Evolutionary conservation across 2,113 vertebrate species (phyloP).

Genomic region (Myotis brandtii): DNA sequence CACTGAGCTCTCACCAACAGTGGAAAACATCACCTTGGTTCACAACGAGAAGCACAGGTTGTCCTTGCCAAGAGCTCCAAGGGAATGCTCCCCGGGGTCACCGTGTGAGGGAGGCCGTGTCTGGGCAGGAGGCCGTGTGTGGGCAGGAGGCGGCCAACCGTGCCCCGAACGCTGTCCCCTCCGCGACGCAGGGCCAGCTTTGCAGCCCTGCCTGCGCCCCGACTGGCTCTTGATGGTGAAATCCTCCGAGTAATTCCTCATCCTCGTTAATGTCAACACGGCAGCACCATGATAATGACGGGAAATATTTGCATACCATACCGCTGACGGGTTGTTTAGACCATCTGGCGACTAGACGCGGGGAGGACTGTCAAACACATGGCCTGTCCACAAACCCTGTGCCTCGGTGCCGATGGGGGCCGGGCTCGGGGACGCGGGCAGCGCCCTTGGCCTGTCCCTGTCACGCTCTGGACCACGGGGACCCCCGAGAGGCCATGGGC

Average conservation of each 20-base stretch:
- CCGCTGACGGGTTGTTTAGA: slow-evolving; percentile 79
- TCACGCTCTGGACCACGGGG: rapidly evolving
- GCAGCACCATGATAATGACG: slow-evolving; percentile 75
- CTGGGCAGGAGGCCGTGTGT: neutral
- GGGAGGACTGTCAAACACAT: slow-evolving; percentile 61
- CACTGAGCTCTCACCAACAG: neutral
- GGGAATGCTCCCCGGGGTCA: rapidly evolving
- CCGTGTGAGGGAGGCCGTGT: neutral
- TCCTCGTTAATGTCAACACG: slow-evolving; percentile 75
- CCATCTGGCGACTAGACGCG: slow-evolving; percentile 84
- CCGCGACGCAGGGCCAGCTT: neutral
- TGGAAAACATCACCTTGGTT: neutral
- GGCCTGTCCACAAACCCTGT: neutral
- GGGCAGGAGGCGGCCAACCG: neutral
- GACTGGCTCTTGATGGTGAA: slow-evolving; percentile 69
- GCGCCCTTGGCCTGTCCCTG: neutral
- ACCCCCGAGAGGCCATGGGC: neutral
- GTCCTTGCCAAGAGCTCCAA: neutral
- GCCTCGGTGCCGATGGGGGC: neutral
- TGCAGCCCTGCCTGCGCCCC: slow-evolving; percentile 66
- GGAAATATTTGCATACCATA: slow-evolving; percentile 84
- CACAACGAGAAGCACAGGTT: neutral
- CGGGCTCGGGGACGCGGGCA: neutral
- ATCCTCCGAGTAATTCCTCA: slow-evolving; percentile 74
- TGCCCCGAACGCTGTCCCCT: neutral